Evolutionary conservation across 1,140 invertebrate species (phyloP).

Genomic region (Cherax quadricarinatus): DNA sequence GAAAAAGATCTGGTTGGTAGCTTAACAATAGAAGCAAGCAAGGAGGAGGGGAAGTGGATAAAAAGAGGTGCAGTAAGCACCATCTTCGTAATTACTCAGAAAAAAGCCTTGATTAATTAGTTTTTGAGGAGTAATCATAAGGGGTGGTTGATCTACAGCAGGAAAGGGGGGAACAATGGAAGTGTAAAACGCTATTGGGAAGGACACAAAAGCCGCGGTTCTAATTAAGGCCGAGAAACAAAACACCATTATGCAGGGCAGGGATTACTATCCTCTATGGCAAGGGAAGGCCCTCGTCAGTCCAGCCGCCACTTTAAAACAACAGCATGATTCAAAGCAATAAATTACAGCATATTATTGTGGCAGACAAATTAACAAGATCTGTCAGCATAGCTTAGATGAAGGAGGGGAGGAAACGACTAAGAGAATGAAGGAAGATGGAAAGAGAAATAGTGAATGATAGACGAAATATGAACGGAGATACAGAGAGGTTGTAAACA

Average conservation of each 20-base stretch:
- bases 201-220: background rate
- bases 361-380: background rate
- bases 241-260: background rate
- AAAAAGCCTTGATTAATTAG: background rate
- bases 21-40: background rate
- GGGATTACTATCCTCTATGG: slow-evolving; percentile 3
- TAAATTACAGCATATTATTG: background rate
- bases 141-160: background rate
- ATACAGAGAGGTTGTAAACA: no score
- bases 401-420: no score
- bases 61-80: background rate
- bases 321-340: background rate
- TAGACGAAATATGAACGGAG: no score
- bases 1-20: no score
- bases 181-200: background rate
- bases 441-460: no score
- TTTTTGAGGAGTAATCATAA: slow-evolving; percentile 10
- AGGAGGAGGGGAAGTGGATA: background rate
- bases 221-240: background rate
- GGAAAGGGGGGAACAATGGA: slow-evolving; percentile 8
- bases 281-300: background rate
- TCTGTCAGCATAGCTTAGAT: no score
- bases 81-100: background rate
- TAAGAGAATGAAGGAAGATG: no score
- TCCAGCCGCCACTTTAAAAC: background rate